These are phyloP conservation scores for Mirza zaza DNA, from an alignment of 2,113 vertebrate genomes.

Conservation along the genomic window DNA sequence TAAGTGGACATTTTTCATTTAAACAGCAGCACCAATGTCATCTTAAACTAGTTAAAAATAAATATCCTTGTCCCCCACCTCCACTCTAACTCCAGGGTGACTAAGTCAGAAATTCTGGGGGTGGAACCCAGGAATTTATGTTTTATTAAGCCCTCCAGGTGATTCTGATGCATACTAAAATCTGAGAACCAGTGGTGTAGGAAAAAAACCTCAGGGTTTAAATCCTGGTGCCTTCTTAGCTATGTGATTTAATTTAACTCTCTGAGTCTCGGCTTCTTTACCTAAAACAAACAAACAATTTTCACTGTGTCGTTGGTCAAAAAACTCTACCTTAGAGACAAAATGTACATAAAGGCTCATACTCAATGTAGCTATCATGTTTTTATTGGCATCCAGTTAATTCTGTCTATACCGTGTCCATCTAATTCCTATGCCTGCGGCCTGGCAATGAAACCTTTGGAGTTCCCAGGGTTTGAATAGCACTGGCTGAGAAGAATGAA, in stretches of 20 bases:
- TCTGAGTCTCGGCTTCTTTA: neutral
- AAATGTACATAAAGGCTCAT: neutral
- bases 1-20: neutral
- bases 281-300: neutral
- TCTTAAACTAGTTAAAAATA: neutral
- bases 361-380: neutral
- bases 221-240: neutral
- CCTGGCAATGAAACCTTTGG: neutral
- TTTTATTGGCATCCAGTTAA: neutral
- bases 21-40: neutral
- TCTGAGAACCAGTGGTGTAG: neutral
- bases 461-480: neutral
- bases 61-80: neutral
- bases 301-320: neutral
- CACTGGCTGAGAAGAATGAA: neutral
- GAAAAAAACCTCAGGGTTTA: neutral
- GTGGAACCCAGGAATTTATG: neutral
- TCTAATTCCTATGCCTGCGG: neutral
- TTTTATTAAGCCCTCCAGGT: neutral
- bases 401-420: neutral
- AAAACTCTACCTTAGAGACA: neutral
- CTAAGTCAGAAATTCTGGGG: slow-evolving; percentile 12
- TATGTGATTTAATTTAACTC: neutral
- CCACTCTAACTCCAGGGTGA: neutral
- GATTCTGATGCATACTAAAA: neutral